Base-by-base conservation (phyloP, 2,113 vertebrate species). In the Sinocyclocheilus anshuiensis region DNA sequence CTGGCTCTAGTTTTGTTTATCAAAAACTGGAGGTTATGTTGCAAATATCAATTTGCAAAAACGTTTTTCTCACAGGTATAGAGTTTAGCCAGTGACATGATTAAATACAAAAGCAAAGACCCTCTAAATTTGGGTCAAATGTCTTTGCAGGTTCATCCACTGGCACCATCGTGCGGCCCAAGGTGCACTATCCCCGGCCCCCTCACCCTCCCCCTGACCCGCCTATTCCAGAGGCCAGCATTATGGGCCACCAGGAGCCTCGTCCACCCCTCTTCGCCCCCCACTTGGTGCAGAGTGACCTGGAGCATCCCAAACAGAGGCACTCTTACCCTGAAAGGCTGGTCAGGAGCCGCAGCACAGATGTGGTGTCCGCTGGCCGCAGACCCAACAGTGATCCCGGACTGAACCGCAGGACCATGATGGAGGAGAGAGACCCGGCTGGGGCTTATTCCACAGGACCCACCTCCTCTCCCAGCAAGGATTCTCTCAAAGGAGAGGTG, bases 401-500 rank as follows among this genome's bases (percentile, higher is more conserved):
- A 7, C 97, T 98, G 91, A 98, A 97, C 93, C 94, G 98, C 0
- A 95, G 98, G n/a, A 90, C 94, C 0, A 94, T 95, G 0, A 95
- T 91, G 0, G 98, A 99, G 91, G 97, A 99, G 22, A 93, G 96
- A 63, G 98, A 98, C 15, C 86, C 90, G 3, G 76, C 91, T 2
- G 59, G 91, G 11, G 88, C 82, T 11, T 93, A 87, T 18, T 88
- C 93, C 11, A 92, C 94, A 72, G 95, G 96, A 0, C 96, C 96
- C 0, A 97, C 97, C 1, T 97, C 96, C 0, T 99, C 98, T 6
- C 98, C 98, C 15, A 99, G 97, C 94, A 99, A 98, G 89, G 98
- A 99, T 91, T 99, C 96, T 26, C 96, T 96, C 3, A 96, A 97
- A 95, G 97, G 97, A 95, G 98, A 99, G 96, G 97, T 99, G 91